Conservation (phyloP, 2,888 invertebrate species). For the Subacronicta megacephala region DNA sequence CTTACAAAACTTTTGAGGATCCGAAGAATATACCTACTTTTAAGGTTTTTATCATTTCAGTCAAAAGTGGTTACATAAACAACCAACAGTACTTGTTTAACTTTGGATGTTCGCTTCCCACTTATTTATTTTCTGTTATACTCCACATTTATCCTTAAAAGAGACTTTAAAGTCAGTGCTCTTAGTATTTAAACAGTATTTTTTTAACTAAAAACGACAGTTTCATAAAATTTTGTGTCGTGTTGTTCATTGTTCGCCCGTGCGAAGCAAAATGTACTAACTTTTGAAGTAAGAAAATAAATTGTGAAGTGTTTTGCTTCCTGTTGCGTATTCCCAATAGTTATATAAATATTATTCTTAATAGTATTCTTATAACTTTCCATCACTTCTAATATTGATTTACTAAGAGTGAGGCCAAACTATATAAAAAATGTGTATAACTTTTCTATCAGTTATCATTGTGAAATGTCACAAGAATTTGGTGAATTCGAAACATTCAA, state of each 20-base stretch:
- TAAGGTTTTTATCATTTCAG: slow-evolving; percentile 17
- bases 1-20: neutral
- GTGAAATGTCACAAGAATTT: no score
- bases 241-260: no score
- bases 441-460: no score
- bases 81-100: slow-evolving; percentile 13
- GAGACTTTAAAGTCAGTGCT: slow-evolving; percentile 10
- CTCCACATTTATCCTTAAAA: slow-evolving; percentile 30
- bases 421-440: no score
- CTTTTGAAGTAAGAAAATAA: neutral
- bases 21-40: slow-evolving; percentile 19
- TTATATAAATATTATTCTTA: neutral
- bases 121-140: slow-evolving; percentile 32
- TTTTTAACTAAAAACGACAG: slow-evolving; percentile 8
- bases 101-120: slow-evolving; percentile 18
- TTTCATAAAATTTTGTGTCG: no score
- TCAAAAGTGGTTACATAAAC: slow-evolving; percentile 32
- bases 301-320: neutral
- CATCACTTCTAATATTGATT: no score
- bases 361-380: no score
- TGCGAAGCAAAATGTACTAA: slow-evolving; percentile 1
- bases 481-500: neutral
- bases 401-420: no score
- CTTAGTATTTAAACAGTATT: slow-evolving; percentile 18
- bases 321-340: neutral